Percentiles rank a stretch among this genome's conserved stretches.
These are phyloP conservation scores for Myotis brandtii DNA, from an alignment of 2,113 vertebrate genomes.

Conservation along the genomic window DNA sequence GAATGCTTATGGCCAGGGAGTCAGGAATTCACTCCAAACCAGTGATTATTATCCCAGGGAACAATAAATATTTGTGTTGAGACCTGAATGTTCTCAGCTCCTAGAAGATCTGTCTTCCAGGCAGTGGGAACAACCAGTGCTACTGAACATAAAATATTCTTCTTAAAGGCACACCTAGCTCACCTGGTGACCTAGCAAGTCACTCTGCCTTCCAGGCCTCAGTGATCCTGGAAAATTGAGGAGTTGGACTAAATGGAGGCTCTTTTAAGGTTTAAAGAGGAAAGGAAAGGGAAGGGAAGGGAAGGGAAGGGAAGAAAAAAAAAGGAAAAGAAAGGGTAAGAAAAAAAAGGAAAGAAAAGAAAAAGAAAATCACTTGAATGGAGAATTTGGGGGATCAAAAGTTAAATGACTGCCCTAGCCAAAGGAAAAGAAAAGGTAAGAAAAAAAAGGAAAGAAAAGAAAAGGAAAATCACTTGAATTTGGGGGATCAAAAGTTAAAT, in stretches of 20 bases:
- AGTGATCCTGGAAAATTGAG: not conserved
- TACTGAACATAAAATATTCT: not conserved
- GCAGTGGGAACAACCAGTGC: not conserved
- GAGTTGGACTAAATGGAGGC: not conserved
- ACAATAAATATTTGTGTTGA: not conserved
- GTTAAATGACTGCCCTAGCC: not conserved
- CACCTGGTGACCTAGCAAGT: not conserved
- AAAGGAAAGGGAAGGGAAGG: no score
- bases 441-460: no score
- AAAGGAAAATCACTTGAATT: not conserved
- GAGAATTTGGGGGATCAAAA: not conserved
- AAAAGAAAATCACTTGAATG: not conserved
- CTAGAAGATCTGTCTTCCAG: not conserved
- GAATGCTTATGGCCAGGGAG: not conserved
- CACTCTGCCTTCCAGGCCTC: not conserved
- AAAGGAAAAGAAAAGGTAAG: not conserved
- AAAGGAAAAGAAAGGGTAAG: rapidly evolving
- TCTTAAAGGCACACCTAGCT: not conserved
- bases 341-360: no score
- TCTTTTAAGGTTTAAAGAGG: not conserved
- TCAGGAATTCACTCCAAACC: not conserved
- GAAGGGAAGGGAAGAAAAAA: no score
- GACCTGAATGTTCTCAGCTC: not conserved
- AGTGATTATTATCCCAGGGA: not conserved
- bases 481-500: not conserved